A percentile compares a stretch with the other conserved stretches of the same genome.
Evolutionary conservation across 2,888 invertebrate genomes (phyloP).

Genomic region (Toxonevra muliebris): DNA sequence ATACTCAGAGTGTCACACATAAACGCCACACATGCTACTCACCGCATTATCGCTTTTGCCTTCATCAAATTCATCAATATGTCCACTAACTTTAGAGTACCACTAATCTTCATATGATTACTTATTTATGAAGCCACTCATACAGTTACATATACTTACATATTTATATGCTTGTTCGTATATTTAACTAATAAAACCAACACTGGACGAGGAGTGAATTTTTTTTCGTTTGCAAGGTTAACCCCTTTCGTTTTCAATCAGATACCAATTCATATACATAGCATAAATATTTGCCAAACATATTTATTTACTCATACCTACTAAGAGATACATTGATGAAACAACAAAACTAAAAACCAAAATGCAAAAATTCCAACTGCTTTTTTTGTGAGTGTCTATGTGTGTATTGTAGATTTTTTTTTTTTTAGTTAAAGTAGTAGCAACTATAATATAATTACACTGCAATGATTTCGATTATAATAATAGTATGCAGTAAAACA

Average conservation of each 20-base stretch:
- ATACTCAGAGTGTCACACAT: not conserved
- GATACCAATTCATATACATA: not conserved
- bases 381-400: not conserved
- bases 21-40: not conserved
- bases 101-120: too few species aligned
- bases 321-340: not conserved
- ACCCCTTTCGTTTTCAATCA: constrained; percentile 32
- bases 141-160: not conserved
- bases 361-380: not conserved
- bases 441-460: not conserved
- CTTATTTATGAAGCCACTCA: too few species aligned
- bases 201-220: constrained; percentile 5
- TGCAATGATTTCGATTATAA: too few species aligned
- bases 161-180: not conserved
- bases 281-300: not conserved
- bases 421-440: not conserved
- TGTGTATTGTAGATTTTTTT: not conserved
- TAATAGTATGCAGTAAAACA: too few species aligned
- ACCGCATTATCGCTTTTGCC: not conserved
- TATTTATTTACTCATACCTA: not conserved
- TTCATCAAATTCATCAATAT: too few species aligned
- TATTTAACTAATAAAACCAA: not conserved
- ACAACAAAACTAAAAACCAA: not conserved
- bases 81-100: too few species aligned
- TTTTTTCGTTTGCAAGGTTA: constrained; percentile 27